Evolutionary conservation across 2,797 vertebrate genomes (phyloP).

Genomic region (Denticeps clupeoides): DNA sequence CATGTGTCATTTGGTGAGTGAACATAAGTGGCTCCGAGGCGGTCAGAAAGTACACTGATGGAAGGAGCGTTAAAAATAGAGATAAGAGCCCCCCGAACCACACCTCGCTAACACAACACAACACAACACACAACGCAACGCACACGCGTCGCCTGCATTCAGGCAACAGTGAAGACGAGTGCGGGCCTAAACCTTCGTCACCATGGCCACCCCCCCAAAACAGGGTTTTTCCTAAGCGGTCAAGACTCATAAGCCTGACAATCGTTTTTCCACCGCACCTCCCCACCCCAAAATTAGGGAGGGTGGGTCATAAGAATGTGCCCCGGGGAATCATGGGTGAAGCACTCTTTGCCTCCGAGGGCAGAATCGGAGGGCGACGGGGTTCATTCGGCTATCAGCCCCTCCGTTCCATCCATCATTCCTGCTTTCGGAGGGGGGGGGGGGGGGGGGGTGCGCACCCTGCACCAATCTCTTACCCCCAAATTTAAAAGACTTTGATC

Average conservation of each 20-base stretch:
- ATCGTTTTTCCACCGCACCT: background rate
- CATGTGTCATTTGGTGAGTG: conserved; percentile 58
- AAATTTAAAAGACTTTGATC: conserved; percentile 4
- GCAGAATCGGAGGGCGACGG: conserved; percentile 19
- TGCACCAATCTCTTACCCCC: conserved; percentile 4
- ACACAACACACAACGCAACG: conserved; percentile 30
- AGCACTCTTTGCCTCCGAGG: conserved; percentile 31
- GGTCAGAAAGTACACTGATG: conserved; percentile 47
- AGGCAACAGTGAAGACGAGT: conserved; percentile 24
- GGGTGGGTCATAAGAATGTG: conserved; percentile 6
- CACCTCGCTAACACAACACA: conserved; percentile 18
- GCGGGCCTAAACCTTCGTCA: conserved; percentile 48
- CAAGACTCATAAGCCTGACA: too few relatives aligned
- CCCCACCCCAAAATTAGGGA: background rate
- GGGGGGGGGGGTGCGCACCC: background rate
- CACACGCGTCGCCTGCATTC: conserved; percentile 7
- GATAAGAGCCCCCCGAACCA: conserved; percentile 42
- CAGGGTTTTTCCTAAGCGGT: too few relatives aligned
- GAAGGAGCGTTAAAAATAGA: conserved; percentile 63
- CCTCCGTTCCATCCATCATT: conserved; percentile 18
- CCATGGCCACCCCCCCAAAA: conserved; percentile 4
- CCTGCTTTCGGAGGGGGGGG: background rate
- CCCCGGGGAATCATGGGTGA: conserved; percentile 25
- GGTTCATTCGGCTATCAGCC: conserved; percentile 35
- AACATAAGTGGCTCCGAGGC: conserved; percentile 60